Evolutionary conservation across 1,140 invertebrate genomes (phyloP), one percentile per base, ranked within the genome.

Genomic region (Cardiocondyla obscurior): DNA sequence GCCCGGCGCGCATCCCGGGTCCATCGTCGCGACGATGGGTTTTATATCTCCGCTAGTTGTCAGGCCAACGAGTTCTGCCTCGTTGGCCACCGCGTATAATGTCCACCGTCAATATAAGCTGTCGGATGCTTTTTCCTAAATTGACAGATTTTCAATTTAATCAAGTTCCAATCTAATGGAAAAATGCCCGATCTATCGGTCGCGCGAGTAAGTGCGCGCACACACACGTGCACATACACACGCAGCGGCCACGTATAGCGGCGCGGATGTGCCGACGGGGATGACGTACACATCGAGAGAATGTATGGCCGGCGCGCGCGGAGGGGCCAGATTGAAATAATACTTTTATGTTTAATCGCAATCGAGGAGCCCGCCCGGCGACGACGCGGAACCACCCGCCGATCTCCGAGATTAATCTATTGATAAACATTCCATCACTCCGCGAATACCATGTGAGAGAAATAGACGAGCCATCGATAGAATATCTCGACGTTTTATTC

Each of bases 91-190:
- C 90, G 89, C 89, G 90, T 94, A 92, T 93, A 92, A 93, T 93
- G 92, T 92, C 89, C 89, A 90, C 91, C 90, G 91, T 93, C 93
- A 90, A 93, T 93, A 93, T 92, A 92, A 92, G 89, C 91, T 91
- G 91, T 92, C 91, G 89, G 92, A 92, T 92, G 92, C 91, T 93
- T 93, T 94, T 94, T 94, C 90, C 90, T 91, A 92, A 94, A 94
- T 93, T 94, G 93, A 94, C 93, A 94, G 93, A 94, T 94, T 94
- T 93, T 94, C 93, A 93, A 94, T 94, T 93, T 92, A 93, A 94
- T 94, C 93, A 91, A 94, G 91, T 91, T 91, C 87, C 92, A 92
- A 93, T 94, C 92, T 93, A 94, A 94, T 93, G 93, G 93, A 93
- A 93, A 94, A 93, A 93, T 94, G 91, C 92, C 88, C 90, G 90